Evolutionary conservation across 92 coral and sea anemone species (phyloP).

Genomic region (Meandrina meandrites): DNA sequence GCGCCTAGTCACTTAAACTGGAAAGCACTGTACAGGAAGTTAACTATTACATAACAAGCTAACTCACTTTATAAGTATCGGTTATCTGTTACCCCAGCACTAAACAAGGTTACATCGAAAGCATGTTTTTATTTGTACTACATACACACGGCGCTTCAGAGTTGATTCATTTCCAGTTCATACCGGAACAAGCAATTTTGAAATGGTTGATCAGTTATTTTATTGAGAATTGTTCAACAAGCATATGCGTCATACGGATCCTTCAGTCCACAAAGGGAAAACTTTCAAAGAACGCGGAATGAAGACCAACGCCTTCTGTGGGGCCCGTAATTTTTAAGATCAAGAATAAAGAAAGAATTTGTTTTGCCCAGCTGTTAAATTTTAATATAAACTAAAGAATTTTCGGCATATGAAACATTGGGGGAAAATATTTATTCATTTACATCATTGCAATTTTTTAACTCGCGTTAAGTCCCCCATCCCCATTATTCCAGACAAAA

Average conservation of each 20-base stretch:
- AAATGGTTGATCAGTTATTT: not conserved
- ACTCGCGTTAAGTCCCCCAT: no score
- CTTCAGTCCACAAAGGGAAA: not conserved
- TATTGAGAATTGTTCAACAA: not conserved
- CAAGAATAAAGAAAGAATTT: no score
- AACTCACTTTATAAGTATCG: not conserved
- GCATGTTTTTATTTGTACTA: not conserved
- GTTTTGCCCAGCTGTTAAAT: no score
- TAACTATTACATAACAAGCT: not conserved
- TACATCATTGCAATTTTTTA: no score
- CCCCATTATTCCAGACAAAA: no score
- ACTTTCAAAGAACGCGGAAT: constrained; percentile 3
- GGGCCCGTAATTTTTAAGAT: not conserved
- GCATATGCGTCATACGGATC: not conserved
- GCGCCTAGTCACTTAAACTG: not conserved
- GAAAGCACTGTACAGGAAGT: not conserved
- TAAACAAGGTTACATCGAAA: not conserved
- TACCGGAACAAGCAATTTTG: not conserved
- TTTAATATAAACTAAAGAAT: no score
- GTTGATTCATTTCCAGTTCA: not conserved
- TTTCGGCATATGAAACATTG: no score
- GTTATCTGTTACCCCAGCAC: no score
- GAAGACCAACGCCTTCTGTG: not conserved
- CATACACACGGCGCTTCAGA: not conserved
- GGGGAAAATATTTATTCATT: no score